phyloP scores from a whole-genome alignment of 2,797 vertebrate species.

The Lindbergichthys nudifrons region DNA sequence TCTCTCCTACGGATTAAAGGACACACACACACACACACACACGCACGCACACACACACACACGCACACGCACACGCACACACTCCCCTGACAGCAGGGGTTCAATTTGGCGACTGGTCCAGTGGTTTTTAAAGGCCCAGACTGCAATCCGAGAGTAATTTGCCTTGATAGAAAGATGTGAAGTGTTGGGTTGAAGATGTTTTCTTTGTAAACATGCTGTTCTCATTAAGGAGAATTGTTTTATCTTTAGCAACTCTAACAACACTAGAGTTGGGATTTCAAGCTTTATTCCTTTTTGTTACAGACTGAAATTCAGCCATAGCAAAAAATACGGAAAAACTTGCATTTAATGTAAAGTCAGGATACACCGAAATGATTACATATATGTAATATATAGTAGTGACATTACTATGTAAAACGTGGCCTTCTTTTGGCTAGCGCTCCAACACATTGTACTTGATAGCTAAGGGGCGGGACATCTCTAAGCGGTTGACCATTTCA shows the following conservation, averaged over 20 bases:
- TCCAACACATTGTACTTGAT: no score
- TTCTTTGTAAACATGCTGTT: conserved; percentile 1
- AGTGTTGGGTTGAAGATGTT: background rate
- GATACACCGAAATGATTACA: background rate
- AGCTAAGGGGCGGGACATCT: no score
- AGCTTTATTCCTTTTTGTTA: no score
- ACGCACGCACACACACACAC: background rate
- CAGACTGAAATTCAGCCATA: background rate
- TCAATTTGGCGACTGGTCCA: conserved; percentile 52
- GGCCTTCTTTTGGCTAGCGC: no score
- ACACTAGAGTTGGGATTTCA: background rate
- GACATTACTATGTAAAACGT: no score
- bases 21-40: conserved; percentile 11
- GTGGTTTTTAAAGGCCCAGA: conserved; percentile 51
- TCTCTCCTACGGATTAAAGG: conserved; percentile 41
- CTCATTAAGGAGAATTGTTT: conserved; percentile 7
- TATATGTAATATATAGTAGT: no score
- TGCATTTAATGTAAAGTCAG: conserved; percentile 1
- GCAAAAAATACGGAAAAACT: background rate
- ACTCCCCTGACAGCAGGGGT: conserved; percentile 49
- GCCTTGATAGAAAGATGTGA: background rate
- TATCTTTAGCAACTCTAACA: background rate
- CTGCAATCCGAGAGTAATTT: conserved; percentile 21
- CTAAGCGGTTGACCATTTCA: no score
- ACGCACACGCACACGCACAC: conserved; percentile 6